Percentiles rank a stretch among this genome's conserved stretches.
Evolutionary conservation across 2,888 invertebrate species (phyloP).

Genomic region (Eilema caniola): DNA sequence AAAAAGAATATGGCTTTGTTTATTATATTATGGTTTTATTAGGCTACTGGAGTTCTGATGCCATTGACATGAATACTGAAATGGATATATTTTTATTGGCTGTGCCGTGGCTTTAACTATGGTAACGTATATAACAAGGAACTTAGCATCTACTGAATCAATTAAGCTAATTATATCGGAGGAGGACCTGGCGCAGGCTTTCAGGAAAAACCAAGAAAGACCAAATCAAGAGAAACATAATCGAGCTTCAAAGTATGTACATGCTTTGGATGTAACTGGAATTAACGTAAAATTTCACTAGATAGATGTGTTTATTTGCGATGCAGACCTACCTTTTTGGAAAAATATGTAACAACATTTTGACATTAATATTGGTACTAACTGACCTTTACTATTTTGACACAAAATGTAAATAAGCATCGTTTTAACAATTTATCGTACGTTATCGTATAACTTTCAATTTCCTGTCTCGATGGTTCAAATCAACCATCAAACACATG

Average conservation of each 20-base stretch:
- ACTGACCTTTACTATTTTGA: not conserved
- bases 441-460: constrained; percentile 51
- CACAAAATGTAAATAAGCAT: not conserved
- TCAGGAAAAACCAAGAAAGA: no score
- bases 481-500: constrained; percentile 39
- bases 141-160: not conserved
- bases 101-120: not conserved
- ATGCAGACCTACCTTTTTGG: no score
- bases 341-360: not conserved
- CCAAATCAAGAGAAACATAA: no score
- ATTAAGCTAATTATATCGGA: no score
- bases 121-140: not conserved
- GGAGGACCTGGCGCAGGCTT: no score
- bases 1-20: constrained; percentile 26
- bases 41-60: not conserved
- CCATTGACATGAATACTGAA: not conserved
- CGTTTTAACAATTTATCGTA: constrained; percentile 22
- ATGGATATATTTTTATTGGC: not conserved
- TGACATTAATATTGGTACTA: not conserved
- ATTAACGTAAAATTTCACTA: no score
- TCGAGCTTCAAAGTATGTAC: no score
- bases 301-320: no score
- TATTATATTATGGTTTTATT: constrained; percentile 25
- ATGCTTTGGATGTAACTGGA: no score
- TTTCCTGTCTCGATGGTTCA: constrained; percentile 51